These are phyloP conservation scores for Leucophora obtusa DNA, from an alignment of 2,888 invertebrate genomes.

Conservation along the genomic window DNA sequence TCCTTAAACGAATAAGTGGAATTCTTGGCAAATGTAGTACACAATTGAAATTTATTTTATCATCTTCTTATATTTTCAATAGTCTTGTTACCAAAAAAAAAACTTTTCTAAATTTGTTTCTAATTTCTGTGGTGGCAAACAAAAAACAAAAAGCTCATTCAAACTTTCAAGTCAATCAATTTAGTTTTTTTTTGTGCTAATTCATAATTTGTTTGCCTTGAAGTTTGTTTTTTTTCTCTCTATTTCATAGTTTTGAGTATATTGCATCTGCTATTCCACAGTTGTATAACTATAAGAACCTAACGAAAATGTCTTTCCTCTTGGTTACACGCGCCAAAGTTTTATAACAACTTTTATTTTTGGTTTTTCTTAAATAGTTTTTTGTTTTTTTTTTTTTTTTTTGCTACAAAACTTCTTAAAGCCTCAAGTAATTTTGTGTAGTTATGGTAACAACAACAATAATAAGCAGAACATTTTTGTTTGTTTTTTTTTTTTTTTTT, in stretches of 20 bases:
- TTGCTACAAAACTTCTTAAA: slow-evolving; percentile 21
- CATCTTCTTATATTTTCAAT: slow-evolving; percentile 3
- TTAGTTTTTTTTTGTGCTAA: slow-evolving; percentile 20
- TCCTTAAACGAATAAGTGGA: neutral
- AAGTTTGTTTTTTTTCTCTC: slow-evolving; percentile 20
- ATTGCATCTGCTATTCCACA: neutral
- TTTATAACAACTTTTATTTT: slow-evolving; percentile 27
- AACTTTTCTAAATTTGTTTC: neutral
- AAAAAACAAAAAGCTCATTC: neutral
- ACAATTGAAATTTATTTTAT: neutral
- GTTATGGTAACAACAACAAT: slow-evolving; percentile 40
- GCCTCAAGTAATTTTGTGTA: slow-evolving; percentile 43
- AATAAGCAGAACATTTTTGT: neutral
- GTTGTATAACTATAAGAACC: neutral
- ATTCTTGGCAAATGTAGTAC: neutral
- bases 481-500: neutral
- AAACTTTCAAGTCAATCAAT: slow-evolving; percentile 33
- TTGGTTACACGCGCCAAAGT: slow-evolving; percentile 43
- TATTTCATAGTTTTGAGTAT: neutral
- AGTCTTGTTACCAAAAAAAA: neutral
- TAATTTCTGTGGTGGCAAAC: neutral
- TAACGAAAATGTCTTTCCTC: slow-evolving; percentile 1
- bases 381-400: slow-evolving; percentile 8
- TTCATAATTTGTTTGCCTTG: slow-evolving; percentile 36
- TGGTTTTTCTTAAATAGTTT: slow-evolving; percentile 3